Evolutionary conservation across 2,797 vertebrate genomes (phyloP).

Genomic region (Chelidonichthys spinosus): DNA sequence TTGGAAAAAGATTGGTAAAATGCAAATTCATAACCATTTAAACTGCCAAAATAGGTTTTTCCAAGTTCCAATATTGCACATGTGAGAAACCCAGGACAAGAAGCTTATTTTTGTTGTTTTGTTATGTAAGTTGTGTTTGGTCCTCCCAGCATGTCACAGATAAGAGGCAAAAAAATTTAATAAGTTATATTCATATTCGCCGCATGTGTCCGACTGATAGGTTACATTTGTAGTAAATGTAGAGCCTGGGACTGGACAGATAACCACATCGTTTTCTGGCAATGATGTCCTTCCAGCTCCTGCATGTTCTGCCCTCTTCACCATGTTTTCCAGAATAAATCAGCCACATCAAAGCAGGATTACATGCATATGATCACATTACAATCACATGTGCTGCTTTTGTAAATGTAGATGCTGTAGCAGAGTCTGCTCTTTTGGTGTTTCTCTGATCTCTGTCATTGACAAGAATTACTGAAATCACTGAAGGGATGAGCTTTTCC

Average conservation of each 20-base stretch:
- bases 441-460: slow-evolving; percentile 21
- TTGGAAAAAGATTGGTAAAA: neutral
- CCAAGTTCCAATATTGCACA: neutral
- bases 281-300: too few relatives aligned
- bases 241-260: slow-evolving; percentile 27
- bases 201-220: neutral
- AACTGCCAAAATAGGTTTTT: neutral
- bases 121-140: too few relatives aligned
- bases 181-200: too few relatives aligned
- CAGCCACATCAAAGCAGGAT: slow-evolving; percentile 35
- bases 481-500: slow-evolving; percentile 23
- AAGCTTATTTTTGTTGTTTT: neutral
- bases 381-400: slow-evolving; percentile 12
- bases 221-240: slow-evolving; percentile 3
- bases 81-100: neutral
- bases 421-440: slow-evolving; percentile 7
- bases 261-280: slow-evolving; percentile 15
- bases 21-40: neutral
- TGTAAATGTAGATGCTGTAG: slow-evolving; percentile 12
- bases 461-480: slow-evolving; percentile 35
- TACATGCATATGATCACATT: slow-evolving; percentile 16
- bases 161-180: neutral
- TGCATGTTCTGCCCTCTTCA: neutral
- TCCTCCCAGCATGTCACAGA: neutral
- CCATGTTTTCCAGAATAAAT: slow-evolving; percentile 42